These are phyloP conservation scores for Pitta sordida DNA, from an alignment of 2,113 vertebrate genomes.

Conservation along the genomic window DNA sequence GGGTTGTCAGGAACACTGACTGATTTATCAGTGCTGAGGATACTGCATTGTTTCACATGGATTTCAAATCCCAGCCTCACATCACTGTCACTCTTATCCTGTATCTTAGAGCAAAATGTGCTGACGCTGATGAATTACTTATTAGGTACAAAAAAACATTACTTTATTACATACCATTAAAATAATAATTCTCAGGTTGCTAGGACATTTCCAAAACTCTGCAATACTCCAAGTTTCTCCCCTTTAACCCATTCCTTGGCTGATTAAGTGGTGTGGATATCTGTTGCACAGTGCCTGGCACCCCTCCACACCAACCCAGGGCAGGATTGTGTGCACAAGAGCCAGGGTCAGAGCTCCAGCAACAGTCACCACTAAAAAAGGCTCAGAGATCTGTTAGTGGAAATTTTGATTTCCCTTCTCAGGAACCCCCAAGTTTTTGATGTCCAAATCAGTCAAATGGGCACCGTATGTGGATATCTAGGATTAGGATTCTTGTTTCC, in stretches of 20 bases:
- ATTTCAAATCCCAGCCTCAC: neutral
- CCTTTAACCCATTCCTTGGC: neutral
- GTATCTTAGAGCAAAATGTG: neutral
- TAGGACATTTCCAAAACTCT: neutral
- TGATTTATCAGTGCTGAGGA: neutral
- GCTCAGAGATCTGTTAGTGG: neutral
- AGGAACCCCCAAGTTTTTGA: neutral
- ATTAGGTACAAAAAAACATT: neutral
- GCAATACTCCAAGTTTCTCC: neutral
- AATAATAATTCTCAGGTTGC: neutral
- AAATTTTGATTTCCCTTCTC: neutral
- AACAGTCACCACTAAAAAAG: neutral
- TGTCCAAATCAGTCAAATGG: neutral
- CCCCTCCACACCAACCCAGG: fast-evolving
- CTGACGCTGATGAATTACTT: neutral
- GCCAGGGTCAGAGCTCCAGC: neutral
- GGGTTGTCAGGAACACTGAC: neutral
- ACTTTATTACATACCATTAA: neutral
- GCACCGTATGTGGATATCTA: neutral
- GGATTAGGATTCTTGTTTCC: neutral
- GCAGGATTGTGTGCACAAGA: neutral
- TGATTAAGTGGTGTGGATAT: neutral
- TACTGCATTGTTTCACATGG: neutral
- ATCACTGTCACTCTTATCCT: neutral
- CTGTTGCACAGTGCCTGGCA: neutral